Evolutionary conservation across 2,888 invertebrate genomes (phyloP).

Genomic region (Tuta absoluta): DNA sequence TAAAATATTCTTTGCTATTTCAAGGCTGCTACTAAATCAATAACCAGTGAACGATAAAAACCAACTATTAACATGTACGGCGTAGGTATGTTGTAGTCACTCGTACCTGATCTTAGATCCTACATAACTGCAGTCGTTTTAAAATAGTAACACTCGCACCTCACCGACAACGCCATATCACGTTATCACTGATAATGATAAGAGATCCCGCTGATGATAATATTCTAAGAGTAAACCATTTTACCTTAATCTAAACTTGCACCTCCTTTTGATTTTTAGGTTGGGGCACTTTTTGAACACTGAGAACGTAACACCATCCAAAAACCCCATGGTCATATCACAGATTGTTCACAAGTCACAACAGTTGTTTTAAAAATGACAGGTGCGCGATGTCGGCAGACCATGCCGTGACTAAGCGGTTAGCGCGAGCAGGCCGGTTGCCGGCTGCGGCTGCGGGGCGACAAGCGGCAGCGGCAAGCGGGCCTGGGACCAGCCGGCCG

Average conservation of each 20-base stretch:
- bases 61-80: not conserved
- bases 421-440: constrained; percentile 44
- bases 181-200: not conserved
- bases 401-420: constrained; percentile 64
- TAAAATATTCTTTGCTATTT: constrained; percentile 10
- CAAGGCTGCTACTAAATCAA: constrained; percentile 20
- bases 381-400: constrained; percentile 54
- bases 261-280: constrained; percentile 58
- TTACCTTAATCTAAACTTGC: constrained; percentile 54
- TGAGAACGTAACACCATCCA: constrained; percentile 63
- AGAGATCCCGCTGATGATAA: not conserved
- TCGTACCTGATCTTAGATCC: not conserved
- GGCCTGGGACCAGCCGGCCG: not conserved
- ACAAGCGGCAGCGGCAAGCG: not conserved
- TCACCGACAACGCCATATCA: not conserved
- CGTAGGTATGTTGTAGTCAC: not conserved
- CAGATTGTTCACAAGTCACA: constrained; percentile 52
- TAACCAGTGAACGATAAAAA: constrained; percentile 4
- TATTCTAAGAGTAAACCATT: constrained; percentile 27
- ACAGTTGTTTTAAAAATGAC: constrained; percentile 28
- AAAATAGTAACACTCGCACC: not conserved
- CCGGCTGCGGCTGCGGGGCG: not conserved
- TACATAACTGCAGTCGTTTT: not conserved
- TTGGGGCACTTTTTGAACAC: constrained; percentile 73
- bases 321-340: constrained; percentile 65